These are phyloP conservation scores for Microcebus griseorufus DNA, from an alignment of 2,113 vertebrate genomes.

Conservation along the genomic window DNA sequence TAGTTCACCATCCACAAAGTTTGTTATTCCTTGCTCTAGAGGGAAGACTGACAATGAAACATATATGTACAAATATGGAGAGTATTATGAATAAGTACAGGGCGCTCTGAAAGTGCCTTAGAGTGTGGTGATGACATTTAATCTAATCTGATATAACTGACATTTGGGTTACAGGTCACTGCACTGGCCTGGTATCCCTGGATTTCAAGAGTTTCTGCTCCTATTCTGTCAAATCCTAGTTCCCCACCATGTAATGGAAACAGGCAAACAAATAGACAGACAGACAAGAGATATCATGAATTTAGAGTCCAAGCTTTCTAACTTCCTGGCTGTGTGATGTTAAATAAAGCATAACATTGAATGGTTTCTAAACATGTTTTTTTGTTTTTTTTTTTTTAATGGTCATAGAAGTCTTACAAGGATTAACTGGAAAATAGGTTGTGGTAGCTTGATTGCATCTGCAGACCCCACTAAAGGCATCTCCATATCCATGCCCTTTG, in stretches of 20 bases:
- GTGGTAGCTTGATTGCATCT: neutral
- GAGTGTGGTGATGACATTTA: neutral
- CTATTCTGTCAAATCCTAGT: neutral
- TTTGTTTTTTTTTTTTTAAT: neutral
- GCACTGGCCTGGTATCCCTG: too few species aligned
- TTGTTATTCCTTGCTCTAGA: neutral
- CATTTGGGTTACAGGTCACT: too few species aligned
- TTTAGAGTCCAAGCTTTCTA: neutral
- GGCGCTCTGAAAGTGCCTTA: neutral
- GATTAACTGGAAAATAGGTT: neutral
- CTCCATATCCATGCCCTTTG: neutral
- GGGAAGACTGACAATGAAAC: neutral
- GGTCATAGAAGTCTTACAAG: neutral
- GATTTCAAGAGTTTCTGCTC: neutral
- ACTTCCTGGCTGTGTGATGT: neutral
- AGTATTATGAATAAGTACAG: neutral
- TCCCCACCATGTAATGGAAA: neutral
- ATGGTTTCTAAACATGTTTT: too few species aligned
- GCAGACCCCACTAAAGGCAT: neutral
- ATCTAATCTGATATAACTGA: neutral
- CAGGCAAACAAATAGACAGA: neutral
- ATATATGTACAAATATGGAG: neutral
- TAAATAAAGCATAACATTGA: neutral
- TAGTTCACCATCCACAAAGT: neutral
- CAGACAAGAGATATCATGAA: neutral